Evolutionary conservation across 2,888 invertebrate species (phyloP), one percentile per base, ranked within the genome.

Genomic region (Alsophila aescularia): DNA sequence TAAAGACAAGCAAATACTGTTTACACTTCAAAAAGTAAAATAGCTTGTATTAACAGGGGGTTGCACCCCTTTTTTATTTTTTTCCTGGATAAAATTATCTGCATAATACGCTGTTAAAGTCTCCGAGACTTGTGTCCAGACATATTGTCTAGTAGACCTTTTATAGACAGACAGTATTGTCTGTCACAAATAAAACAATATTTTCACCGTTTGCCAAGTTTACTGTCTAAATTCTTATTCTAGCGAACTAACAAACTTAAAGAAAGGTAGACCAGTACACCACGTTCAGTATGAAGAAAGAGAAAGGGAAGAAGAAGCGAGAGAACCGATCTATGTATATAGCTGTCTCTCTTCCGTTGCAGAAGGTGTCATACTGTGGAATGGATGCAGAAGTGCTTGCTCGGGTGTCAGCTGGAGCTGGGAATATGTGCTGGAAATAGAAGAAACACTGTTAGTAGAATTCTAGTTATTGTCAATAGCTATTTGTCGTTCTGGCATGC

Each of bases 221-320:
- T 10, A 13, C 32, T 32, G 13, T 13, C n/a, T 29, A 5, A 24
- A 24, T 10, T n/a, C 29, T 2, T 29, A 29, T 27, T 42, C 44
- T 32, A 44, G 24, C 15, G 12, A 43, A 44, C 13, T 36, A 43
- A 42, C 9, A 39, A 42, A 41, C 13, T 75, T 82, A 91, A 78
- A 91, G 74, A 85, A 97, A 97, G 58, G 96, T 96, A 69, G 96
- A 96, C 97, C 97, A 97, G 81, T 97, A 97, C 10, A 96, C 96
- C 63, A 97, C 95, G 79, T 97, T 97, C n/a, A 97, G 92, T 74
- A 97, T 96, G 72, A 97, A 94, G 89, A 97, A 97, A 2, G 97
- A 96, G 80, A 97, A 96, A 0, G 97, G 97, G 69, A 97, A 97
- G 90, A 97, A 96, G 88, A 97, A 96, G 72, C 97, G 93, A 41